Conservation (phyloP, 2,113 vertebrate species). For the Strix aluco region DNA sequence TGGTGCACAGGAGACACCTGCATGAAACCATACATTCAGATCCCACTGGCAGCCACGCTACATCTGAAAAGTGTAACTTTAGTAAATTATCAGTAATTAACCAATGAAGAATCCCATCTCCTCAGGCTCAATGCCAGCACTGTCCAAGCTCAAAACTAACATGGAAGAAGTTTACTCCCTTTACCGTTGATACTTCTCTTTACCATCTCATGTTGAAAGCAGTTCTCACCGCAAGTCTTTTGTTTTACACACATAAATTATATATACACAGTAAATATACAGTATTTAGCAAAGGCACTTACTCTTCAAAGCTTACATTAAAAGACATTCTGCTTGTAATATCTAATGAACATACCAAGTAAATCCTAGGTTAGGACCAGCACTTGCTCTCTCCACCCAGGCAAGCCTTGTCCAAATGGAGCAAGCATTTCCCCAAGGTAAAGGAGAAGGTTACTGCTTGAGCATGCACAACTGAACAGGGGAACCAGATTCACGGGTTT, state of each 20-base stretch:
- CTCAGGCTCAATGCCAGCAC: neutral
- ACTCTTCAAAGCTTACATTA: neutral
- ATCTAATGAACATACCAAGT: neutral
- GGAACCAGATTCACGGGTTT: neutral
- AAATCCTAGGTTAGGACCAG: neutral
- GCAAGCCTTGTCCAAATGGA: neutral
- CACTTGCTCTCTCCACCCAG: neutral
- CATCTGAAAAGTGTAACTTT: neutral
- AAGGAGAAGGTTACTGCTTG: neutral
- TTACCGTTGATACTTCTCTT: neutral
- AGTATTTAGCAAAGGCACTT: neutral
- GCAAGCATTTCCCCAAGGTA: neutral
- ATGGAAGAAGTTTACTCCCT: neutral
- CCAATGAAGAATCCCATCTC: neutral
- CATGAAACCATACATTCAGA: neutral
- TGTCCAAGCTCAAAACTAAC: neutral
- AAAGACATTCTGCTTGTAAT: neutral
- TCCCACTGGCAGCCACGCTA: neutral
- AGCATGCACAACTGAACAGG: neutral
- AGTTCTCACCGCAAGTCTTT: neutral
- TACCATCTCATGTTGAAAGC: neutral
- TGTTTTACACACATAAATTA: neutral
- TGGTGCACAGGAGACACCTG: neutral
- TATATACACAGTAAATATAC: neutral
- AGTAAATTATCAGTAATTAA: neutral